phyloP scores from a whole-genome alignment of 1,140 invertebrate species.

The Acromyrmex heyeri region DNA sequence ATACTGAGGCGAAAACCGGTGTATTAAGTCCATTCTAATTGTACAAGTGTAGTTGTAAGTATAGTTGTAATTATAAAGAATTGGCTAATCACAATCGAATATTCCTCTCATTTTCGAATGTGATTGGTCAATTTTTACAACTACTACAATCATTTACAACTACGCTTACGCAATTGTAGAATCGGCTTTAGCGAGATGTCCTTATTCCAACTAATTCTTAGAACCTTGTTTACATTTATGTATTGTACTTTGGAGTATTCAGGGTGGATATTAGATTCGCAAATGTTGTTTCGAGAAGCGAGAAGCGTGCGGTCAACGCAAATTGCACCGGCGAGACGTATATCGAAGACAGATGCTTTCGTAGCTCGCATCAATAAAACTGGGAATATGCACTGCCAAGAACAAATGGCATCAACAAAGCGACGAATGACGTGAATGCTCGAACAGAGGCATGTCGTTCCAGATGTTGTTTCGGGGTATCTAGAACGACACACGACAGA shows the following conservation, averaged over 20 bases:
- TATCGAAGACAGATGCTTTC: slow-evolving; percentile 33
- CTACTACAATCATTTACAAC: too few relatives aligned
- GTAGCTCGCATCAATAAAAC: slow-evolving; percentile 28
- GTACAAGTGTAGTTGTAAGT: too few relatives aligned
- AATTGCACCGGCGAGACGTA: slow-evolving; percentile 32
- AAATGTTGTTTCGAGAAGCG: neutral
- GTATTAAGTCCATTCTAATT: neutral
- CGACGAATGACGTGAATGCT: slow-evolving; percentile 23
- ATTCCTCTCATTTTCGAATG: too few relatives aligned
- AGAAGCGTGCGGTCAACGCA: neutral
- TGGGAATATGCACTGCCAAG: neutral
- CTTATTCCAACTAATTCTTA: neutral
- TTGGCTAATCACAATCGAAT: too few relatives aligned
- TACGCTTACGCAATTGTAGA: too few relatives aligned
- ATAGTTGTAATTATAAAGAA: too few relatives aligned
- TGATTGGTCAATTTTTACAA: too few relatives aligned
- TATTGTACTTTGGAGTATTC: neutral
- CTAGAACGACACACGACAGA: slow-evolving; percentile 31
- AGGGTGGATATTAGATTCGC: slow-evolving; percentile 14
- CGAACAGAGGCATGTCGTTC: slow-evolving; percentile 21
- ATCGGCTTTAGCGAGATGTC: neutral
- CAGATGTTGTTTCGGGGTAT: slow-evolving; percentile 35
- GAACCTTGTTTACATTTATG: neutral
- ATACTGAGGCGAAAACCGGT: neutral
- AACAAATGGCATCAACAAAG: slow-evolving; percentile 51